These are phyloP conservation scores for Cairina moschata DNA, from an alignment of 2,113 vertebrate genomes.

Conservation along the genomic window DNA sequence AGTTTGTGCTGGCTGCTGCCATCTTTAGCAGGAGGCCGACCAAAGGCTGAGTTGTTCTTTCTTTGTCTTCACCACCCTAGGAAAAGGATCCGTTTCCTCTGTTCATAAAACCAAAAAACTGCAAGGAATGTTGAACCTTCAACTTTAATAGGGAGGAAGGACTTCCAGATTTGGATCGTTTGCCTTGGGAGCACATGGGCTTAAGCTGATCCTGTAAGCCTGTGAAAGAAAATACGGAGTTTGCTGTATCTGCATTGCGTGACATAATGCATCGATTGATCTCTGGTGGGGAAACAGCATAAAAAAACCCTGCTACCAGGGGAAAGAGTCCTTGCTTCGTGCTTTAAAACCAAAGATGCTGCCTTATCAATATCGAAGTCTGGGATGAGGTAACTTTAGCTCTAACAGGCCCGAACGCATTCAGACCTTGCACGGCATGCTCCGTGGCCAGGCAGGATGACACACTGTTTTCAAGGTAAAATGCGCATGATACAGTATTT, in stretches of 20 bases:
- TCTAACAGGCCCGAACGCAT: neutral
- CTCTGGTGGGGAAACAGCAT: neutral
- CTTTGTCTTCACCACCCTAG: slow-evolving; percentile 30
- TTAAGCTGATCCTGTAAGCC: neutral
- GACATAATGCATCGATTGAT: neutral
- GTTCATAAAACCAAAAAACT: slow-evolving; percentile 2
- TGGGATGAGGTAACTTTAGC: neutral
- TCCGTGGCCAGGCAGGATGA: neutral
- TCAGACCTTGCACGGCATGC: neutral
- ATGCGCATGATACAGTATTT: neutral
- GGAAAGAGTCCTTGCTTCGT: neutral
- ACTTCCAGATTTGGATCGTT: neutral
- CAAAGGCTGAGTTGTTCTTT: slow-evolving; percentile 42
- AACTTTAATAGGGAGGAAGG: slow-evolving; percentile 12
- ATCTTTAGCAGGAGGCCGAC: neutral
- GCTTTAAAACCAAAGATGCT: neutral
- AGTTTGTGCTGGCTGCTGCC: slow-evolving; percentile 47
- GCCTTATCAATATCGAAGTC: neutral
- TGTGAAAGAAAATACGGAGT: neutral
- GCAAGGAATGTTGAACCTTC: slow-evolving; percentile 28
- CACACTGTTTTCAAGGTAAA: slow-evolving; percentile 29
- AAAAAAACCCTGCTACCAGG: neutral
- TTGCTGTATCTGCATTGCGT: neutral
- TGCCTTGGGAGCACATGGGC: neutral
- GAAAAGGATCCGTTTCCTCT: slow-evolving; percentile 42